Conservation (phyloP, 2,113 vertebrate species). For the Cryptomyrus ogoouensis region DNA sequence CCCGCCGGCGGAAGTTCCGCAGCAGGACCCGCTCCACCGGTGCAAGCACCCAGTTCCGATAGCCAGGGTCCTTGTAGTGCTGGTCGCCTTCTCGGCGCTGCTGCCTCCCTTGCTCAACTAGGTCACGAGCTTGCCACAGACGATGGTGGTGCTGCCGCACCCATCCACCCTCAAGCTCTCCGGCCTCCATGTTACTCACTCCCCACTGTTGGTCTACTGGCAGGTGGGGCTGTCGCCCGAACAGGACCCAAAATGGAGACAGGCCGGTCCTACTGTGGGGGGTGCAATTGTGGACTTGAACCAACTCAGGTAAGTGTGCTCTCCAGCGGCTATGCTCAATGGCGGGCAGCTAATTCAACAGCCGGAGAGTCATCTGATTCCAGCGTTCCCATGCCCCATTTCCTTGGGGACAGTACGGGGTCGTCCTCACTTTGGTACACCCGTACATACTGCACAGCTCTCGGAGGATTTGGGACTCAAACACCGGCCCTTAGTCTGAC, state of each 20-base stretch:
- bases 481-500: not conserved
- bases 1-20: not conserved
- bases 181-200: not conserved
- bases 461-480: not conserved
- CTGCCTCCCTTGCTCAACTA: not conserved
- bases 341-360: not conserved
- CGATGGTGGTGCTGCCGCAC: not conserved
- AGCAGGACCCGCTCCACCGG: constrained; percentile 3
- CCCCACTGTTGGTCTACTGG: not conserved
- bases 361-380: not conserved
- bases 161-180: not conserved
- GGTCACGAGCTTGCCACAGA: not conserved
- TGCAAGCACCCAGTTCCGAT: not conserved
- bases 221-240: not conserved
- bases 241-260: not conserved
- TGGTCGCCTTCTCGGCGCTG: not conserved
- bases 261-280: not conserved
- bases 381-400: not conserved
- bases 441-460: not conserved
- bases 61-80: not conserved
- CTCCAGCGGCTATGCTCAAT: not conserved
- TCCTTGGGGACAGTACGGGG: not conserved
- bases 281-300: not conserved
- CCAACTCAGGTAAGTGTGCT: not conserved
- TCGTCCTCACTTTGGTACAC: not conserved